Percentiles rank a stretch among this genome's conserved stretches.
These are phyloP conservation scores for Cylloceria caligata DNA, from an alignment of 2,888 invertebrate genomes.

Conservation along the genomic window DNA sequence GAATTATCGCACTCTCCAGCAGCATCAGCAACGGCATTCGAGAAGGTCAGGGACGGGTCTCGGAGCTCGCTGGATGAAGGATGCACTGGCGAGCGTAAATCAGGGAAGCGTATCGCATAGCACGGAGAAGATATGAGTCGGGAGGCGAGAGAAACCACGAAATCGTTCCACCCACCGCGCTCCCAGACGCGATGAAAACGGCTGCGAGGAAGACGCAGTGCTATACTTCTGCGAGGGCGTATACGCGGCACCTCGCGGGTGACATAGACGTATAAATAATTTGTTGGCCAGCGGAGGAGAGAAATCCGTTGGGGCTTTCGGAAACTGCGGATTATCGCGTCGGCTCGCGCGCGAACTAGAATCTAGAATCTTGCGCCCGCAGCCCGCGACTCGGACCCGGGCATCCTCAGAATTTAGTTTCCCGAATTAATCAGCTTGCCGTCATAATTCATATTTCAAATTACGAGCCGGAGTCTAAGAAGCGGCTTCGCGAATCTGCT, in stretches of 20 bases:
- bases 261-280: conserved; percentile 73
- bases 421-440: conserved; percentile 72
- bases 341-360: conserved; percentile 60
- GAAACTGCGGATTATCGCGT: conserved; percentile 73
- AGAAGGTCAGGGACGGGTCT: conserved; percentile 68
- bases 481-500: conserved; percentile 32
- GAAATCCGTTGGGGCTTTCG: conserved; percentile 60
- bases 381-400: conserved; percentile 33
- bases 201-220: conserved; percentile 30
- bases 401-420: conserved; percentile 67
- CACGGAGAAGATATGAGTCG: conserved; percentile 47
- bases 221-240: conserved; percentile 40
- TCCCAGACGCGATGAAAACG: conserved; percentile 42
- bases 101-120: conserved; percentile 60
- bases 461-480: conserved; percentile 61
- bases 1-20: conserved; percentile 41
- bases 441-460: conserved; percentile 73
- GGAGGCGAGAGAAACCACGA: conserved; percentile 54
- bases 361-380: conserved; percentile 59
- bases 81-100: conserved; percentile 65
- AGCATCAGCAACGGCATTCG: conserved; percentile 41
- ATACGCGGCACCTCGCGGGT: conserved; percentile 62
- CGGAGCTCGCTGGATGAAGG: conserved; percentile 47
- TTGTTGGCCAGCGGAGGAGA: conserved; percentile 50
- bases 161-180: conserved; percentile 68